phyloP scores from a whole-genome alignment of 1,140 invertebrate genomes.

The Penaeus chinensis region DNA sequence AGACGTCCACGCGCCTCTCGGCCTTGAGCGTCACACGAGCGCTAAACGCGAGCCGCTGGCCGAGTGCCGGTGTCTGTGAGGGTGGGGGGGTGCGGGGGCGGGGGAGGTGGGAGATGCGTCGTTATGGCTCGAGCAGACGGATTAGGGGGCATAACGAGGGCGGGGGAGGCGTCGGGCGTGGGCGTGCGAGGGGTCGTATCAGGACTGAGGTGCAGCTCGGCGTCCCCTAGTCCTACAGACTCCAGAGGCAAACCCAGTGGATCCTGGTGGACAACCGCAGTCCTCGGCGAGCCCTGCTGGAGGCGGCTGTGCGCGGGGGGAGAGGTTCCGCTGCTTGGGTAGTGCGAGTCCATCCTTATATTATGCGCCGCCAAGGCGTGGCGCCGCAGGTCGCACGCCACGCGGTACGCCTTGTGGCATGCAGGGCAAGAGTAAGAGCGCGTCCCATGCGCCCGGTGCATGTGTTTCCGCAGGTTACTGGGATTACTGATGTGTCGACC shows the following conservation, averaged over 20 bases:
- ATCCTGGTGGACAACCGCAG: not conserved
- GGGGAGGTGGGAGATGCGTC: too few relatives aligned
- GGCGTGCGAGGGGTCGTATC: not conserved
- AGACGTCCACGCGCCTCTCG: not conserved
- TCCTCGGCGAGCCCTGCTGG: not conserved
- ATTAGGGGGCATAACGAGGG: not conserved
- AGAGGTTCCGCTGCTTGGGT: not conserved
- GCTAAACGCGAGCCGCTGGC: not conserved
- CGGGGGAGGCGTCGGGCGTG: not conserved
- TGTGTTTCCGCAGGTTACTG: constrained; percentile 55
- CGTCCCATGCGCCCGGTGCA: constrained; percentile 69
- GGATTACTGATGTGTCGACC: constrained; percentile 52
- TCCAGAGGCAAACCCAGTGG: not conserved
- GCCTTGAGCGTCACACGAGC: not conserved
- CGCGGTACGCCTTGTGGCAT: constrained; percentile 88
- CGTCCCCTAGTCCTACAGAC: not conserved
- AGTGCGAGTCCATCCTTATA: constrained; percentile 41
- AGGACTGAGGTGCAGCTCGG: not conserved
- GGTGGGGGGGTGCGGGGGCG: not conserved
- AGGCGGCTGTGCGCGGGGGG: constrained; percentile 6
- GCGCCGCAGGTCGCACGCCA: constrained; percentile 72
- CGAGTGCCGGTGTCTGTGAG: not conserved
- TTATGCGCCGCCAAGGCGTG: constrained; percentile 64
- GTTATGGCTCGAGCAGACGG: constrained; percentile 6
- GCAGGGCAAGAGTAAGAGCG: constrained; percentile 92